Evolutionary conservation across 2,888 invertebrate species (phyloP).

Genomic region (Drosophila kambysellisi): DNA sequence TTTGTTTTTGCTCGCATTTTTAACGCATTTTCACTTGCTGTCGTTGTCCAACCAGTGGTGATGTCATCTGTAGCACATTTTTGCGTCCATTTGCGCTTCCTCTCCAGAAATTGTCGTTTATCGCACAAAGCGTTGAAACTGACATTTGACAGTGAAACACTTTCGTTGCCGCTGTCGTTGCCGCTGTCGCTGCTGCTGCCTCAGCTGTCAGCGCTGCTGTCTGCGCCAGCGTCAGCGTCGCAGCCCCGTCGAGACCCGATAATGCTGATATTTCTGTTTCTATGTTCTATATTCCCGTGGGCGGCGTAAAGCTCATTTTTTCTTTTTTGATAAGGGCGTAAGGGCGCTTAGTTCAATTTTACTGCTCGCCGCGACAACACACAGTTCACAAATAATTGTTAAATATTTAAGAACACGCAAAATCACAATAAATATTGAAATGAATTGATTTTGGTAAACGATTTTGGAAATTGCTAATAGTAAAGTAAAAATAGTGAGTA

Average conservation of each 20-base stretch:
- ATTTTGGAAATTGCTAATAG: neutral
- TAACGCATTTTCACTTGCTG: constrained; percentile 18
- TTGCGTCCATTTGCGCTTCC: constrained; percentile 39
- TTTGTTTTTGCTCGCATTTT: constrained; percentile 5
- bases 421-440: neutral
- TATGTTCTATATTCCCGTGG: constrained; percentile 23
- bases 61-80: constrained; percentile 47
- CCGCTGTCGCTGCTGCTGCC: constrained; percentile 31
- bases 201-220: constrained; percentile 26
- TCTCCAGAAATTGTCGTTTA: constrained; percentile 52
- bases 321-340: constrained; percentile 48
- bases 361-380: constrained; percentile 45
- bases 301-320: constrained; percentile 40
- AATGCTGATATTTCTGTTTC: constrained; percentile 53
- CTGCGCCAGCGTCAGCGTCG: constrained; percentile 22
- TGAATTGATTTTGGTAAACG: neutral
- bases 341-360: constrained; percentile 49
- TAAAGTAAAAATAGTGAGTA: too few species aligned
- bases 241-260: constrained; percentile 41
- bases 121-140: constrained; percentile 40
- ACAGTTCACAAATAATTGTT: constrained; percentile 14
- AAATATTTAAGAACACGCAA: neutral
- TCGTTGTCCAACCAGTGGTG: constrained; percentile 19
- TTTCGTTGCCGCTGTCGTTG: constrained; percentile 51
- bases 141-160: constrained; percentile 76